Percentiles rank a stretch among this genome's conserved stretches.
phyloP scores from a whole-genome alignment of 2,113 vertebrate genomes.

The Maccullochella peelii region DNA sequence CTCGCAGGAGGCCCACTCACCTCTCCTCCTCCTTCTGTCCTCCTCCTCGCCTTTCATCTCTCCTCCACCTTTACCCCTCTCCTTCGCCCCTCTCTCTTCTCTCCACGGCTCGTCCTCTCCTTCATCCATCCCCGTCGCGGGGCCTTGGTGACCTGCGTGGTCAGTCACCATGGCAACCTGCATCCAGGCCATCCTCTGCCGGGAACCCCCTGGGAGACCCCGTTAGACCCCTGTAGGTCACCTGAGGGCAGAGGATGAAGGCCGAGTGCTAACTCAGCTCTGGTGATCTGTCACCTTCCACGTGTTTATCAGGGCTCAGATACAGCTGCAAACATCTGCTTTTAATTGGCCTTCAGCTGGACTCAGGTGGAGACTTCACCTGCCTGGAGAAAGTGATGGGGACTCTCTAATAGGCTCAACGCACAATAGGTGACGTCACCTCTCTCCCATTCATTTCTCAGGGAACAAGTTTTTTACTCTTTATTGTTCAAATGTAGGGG shows the following conservation, averaged over 20 bases:
- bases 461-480: too few species aligned
- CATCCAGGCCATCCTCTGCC: conserved; percentile 41
- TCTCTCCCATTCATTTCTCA: background rate
- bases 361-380: conserved; percentile 16
- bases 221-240: conserved; percentile 63
- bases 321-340: conserved; percentile 47
- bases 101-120: conserved; percentile 15
- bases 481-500: background rate
- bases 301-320: background rate
- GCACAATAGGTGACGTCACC: background rate
- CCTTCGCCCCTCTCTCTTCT: background rate
- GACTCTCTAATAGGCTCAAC: background rate
- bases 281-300: conserved; percentile 38
- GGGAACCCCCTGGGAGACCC: conserved; percentile 46
- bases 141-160: conserved; percentile 48
- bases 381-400: conserved; percentile 2
- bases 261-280: conserved; percentile 48
- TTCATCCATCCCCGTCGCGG: conserved; percentile 52
- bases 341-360: conserved; percentile 21
- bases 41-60: conserved; percentile 45
- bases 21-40: conserved; percentile 22
- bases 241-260: conserved; percentile 36
- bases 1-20: conserved; percentile 51
- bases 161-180: conserved; percentile 59
- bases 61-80: conserved; percentile 55